Evolutionary conservation across 35 echinoderm and acorn worm genomes (phyloP), one percentile per base, ranked within the genome.

Genomic region (Holothuria glaberrima): DNA sequence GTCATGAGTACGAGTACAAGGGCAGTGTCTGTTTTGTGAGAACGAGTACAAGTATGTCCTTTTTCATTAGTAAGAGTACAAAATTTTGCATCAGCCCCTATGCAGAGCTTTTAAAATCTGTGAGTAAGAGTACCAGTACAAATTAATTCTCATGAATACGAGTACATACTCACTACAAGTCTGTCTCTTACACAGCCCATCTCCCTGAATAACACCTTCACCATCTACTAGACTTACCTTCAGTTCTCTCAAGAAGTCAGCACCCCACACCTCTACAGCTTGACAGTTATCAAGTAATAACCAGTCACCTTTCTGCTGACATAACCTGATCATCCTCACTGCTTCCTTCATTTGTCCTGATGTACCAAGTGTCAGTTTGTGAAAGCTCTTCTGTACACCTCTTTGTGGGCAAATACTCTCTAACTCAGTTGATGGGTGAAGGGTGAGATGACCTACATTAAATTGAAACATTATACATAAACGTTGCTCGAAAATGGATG

Each of bases 261-360:
- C 59, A 25, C 60, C 88, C 89, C 91, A 90, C 14, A 91, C 58
- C 6, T 68, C 61, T 6, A 91, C 90, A 19, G 91, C 66, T 32
- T 98, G 93, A 75, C 91, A 94, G 69, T 98, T 98, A 36, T 93
- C 91, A 24, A 98, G 70, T 24, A 98, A 46, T 31, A 95, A 63
- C 96, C 96, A 98, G 16, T 95, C 69, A 34, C 96, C 96, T 54
- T 33, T 75, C 19, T 21, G 3, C 59, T 88, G 64, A 31, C 96
- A 94, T 12, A 93, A 79, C 35, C 91, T 85, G 22, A 98, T 13
- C 30, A 92, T 85, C 67, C 38, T 73, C 0, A 86, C 69, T 27
- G 88, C 93, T 85, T 81, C 35, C 6, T 56, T 34, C 30, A 94
- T 82, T 83, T 95, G 96, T 44, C 52, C 58, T 25, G 61, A 3